Conservation (phyloP, 2,113 vertebrate species). For the Ptychochromis oligacanthus region DNA sequence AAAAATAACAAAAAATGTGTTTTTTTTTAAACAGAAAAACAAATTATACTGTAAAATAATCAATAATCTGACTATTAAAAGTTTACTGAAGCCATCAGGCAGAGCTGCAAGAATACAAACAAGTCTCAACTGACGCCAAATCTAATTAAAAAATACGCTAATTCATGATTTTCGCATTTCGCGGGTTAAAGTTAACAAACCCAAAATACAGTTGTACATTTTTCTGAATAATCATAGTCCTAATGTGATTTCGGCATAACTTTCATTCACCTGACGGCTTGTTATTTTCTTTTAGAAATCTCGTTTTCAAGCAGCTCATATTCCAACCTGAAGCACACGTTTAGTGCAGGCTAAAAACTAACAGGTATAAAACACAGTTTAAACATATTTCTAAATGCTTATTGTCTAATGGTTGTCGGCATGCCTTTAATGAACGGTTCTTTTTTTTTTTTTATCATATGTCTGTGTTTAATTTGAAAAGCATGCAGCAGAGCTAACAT, state of each 20-base stretch:
- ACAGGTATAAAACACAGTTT: not conserved
- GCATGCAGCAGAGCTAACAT: not conserved
- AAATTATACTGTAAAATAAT: not conserved
- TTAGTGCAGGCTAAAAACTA: not conserved
- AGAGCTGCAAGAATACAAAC: too few relatives aligned
- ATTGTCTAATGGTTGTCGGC: too few relatives aligned
- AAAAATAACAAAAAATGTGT: too few relatives aligned
- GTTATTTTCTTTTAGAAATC: fast-evolving
- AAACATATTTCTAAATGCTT: not conserved
- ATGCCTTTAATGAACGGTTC: too few relatives aligned
- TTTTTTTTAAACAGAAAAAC: fast-evolving
- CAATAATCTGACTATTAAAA: fast-evolving
- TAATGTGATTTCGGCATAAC: not conserved
- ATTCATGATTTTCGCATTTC: fast-evolving
- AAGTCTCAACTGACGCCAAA: not conserved
- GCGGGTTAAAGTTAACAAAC: fast-evolving
- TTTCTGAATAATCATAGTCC: not conserved
- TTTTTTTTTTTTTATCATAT: not conserved
- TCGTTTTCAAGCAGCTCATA: fast-evolving
- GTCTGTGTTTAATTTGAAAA: not conserved
- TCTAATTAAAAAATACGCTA: not conserved
- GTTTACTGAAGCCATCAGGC: not conserved
- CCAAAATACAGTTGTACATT: fast-evolving
- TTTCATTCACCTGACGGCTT: not conserved
- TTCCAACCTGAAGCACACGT: fast-evolving